Percentiles rank a stretch among this genome's conserved stretches.
Evolutionary conservation across 1,140 invertebrate species (phyloP).

Genomic region (Acromyrmex charruanus): DNA sequence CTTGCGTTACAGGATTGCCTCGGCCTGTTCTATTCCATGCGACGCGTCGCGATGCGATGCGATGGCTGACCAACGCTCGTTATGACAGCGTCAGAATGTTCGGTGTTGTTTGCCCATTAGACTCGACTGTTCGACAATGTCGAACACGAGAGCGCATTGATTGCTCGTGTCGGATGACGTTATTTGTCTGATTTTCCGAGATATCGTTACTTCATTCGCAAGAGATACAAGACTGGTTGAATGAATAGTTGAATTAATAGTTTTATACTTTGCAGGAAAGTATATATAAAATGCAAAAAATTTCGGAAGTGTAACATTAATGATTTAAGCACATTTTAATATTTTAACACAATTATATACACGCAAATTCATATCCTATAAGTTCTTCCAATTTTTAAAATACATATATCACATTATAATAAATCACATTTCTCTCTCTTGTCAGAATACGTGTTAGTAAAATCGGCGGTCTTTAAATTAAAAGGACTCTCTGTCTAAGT

Average conservation of each 20-base stretch:
- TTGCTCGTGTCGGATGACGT: conserved; percentile 49
- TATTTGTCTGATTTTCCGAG: conserved; percentile 47
- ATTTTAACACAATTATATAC: not conserved
- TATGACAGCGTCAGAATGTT: conserved; percentile 43
- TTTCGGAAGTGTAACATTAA: not conserved
- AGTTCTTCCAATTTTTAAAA: not conserved
- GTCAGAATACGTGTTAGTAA: not conserved
- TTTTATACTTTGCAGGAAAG: not conserved
- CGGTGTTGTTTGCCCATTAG: conserved; percentile 81
- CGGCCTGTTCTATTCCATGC: conserved; percentile 13
- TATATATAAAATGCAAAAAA: not conserved
- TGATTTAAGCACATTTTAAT: not conserved
- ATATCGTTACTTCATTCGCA: not conserved
- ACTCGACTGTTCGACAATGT: conserved; percentile 34
- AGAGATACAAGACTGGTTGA: not conserved
- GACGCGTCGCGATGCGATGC: not conserved
- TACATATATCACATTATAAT: not conserved
- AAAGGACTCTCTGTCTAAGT: conserved; percentile 54
- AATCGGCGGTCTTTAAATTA: conserved; percentile 27
- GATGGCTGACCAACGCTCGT: conserved; percentile 38
- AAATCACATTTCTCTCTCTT: not conserved
- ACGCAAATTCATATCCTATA: not conserved
- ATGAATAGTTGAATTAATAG: not conserved
- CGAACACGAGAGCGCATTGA: conserved; percentile 50
- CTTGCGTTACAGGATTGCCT: conserved; percentile 77